Evolutionary conservation across 2,113 vertebrate genomes (phyloP).

Genomic region (Dipodomys ordii): DNA sequence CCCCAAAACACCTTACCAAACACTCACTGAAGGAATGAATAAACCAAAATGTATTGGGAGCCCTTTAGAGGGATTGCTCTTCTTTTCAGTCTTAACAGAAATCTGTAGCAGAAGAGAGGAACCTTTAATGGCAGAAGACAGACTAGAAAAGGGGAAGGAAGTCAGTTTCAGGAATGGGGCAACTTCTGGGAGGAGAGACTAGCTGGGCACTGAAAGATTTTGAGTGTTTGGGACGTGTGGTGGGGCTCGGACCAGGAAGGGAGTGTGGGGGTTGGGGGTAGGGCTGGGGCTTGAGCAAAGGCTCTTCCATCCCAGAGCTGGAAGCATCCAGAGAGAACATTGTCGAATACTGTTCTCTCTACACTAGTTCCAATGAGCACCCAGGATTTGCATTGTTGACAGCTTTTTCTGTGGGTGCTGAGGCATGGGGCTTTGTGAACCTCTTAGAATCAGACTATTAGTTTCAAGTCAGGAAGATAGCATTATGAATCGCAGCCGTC

Average conservation of each 20-base stretch:
- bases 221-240: background rate
- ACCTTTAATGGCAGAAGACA: background rate
- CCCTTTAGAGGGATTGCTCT: background rate
- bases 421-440: background rate
- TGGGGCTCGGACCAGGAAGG: background rate
- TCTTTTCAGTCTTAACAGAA: background rate
- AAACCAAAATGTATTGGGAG: background rate
- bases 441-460: background rate
- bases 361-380: too few relatives aligned
- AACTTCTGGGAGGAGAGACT: background rate
- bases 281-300: background rate
- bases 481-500: background rate
- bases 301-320: background rate
- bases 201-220: background rate
- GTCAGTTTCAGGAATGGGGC: background rate
- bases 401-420: background rate
- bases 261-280: background rate
- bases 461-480: background rate
- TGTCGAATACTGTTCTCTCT: background rate
- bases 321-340: background rate
- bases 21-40: background rate
- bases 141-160: slow-evolving; percentile 28
- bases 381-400: background rate
- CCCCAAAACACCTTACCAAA: background rate
- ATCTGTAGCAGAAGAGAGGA: background rate